Evolutionary conservation across 2,113 vertebrate species (phyloP), one percentile per base, ranked within the genome.

Genomic region (Thomomys bottae): DNA sequence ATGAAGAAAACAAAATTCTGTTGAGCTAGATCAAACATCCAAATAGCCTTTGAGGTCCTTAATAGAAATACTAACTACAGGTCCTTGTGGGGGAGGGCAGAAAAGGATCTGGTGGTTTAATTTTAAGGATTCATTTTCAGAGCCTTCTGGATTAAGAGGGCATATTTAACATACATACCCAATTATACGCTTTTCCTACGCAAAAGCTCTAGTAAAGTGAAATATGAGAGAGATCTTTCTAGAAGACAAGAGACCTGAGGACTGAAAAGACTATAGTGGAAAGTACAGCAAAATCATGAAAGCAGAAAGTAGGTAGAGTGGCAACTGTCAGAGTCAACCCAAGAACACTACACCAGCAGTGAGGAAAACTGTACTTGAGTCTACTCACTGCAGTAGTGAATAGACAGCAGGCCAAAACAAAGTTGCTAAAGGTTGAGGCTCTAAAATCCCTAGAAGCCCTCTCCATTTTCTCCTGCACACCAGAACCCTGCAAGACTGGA

Each of bases 91-190:
- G 49, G 49, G 49, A 54, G 14, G 49, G 14, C 14, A 54, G 49
- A 78, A 54, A 11, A 23, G 20, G n/a, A 82, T 26, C 42, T 32
- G 21, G 32, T 8, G 77, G 34, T 42, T 91, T 84, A n/a, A 72
- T 30, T 76, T 90, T 78, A 64, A 90, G 49, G 21, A 94, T 70
- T 40, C 49, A 93, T 28, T 20, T 28, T 38, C 38, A 23, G 18
- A 76, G 68, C 11, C 30, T 85, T 78, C 40, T 64, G 77, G 28
- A 61, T 84, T n/a, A 87, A 84, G n/a, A 87, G 8, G 7, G 54
- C 10, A 67, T 1, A 42, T 54, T 68, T 75, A 34, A 67, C 36
- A 66, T 17, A 86, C 36, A 84, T 2, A 79, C 21, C 59, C 61
- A 79, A 70, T 54, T 45, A 87, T 0, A 72, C 20, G 32, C 30